Base-by-base conservation (phyloP, 2,113 vertebrate species). In the Corythoichthys intestinalis region DNA sequence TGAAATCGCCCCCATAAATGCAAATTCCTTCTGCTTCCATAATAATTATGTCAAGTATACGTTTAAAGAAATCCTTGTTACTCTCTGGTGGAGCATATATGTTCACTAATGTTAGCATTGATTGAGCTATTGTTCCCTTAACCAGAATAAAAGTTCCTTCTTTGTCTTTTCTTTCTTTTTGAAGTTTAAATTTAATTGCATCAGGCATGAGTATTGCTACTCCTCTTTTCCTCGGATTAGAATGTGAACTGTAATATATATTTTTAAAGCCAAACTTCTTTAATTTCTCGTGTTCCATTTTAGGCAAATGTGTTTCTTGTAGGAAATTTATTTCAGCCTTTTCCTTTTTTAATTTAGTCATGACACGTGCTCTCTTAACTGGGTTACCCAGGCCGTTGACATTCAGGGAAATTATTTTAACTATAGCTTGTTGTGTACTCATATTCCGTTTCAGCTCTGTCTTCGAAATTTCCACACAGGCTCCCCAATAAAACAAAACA, bases 1-100 rank as follows among this genome's bases (percentile, higher is more conserved):
- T 69, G n/a, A 66, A 9, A 20, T 76, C 65, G 0, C 70, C 61
- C 4, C 15, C 37, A 50, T 66, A 73, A 17, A 70, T 54, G 10
- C 47, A 71, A n/a, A 74, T 59, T 3, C 65, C 64, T 37, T 68
- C 17, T 1, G 10, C 13, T 50, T 67, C 49, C 39, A 50, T 1
- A 41, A 46, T 47, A 17, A 60, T 76, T 2, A 53, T 41, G 17
- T 69, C 20, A 15, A 67, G 60, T n/a, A 73, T 6, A n/a, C 9
- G 6, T 60, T 54, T 37, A 52, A 67, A 54, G n/a, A 66, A 41
- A 34, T 28, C 20, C 20, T 28, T 28, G 20, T 28, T 28, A 28
- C 20, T 28, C 20, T 28, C 20, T 28, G 20, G 20, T 28, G 20
- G 20, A 28, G 20, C 20, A 28, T 28, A 28, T 28, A 28, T 28